phyloP scores from a whole-genome alignment of 2,797 vertebrate species.

The Myripristis jacobus region DNA sequence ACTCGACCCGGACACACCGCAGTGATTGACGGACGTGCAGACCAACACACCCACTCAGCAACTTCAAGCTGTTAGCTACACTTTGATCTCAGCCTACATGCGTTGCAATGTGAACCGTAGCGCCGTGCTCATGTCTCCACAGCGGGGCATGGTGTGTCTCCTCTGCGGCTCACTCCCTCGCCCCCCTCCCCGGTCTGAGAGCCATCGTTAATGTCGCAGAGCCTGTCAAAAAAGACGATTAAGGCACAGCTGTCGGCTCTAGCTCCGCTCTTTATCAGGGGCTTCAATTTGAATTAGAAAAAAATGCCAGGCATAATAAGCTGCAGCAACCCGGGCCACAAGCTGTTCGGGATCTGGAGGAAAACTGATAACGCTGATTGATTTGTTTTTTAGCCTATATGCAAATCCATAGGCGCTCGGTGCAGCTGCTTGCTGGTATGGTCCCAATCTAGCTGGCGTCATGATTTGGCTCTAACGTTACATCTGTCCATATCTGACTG shows the following conservation, averaged over 20 bases:
- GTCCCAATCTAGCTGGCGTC: neutral
- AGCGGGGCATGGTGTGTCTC: neutral
- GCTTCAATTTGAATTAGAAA: neutral
- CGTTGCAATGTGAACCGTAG: neutral
- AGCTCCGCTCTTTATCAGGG: neutral
- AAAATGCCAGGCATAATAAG: neutral
- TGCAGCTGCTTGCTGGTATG: too few species aligned
- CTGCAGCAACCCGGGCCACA: too few species aligned
- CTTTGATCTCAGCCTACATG: neutral
- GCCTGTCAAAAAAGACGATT: conserved; percentile 7
- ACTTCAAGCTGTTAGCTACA: neutral
- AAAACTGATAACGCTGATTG: too few species aligned
- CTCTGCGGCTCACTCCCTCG: too few species aligned
- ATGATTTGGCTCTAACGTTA: neutral
- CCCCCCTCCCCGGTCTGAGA: neutral
- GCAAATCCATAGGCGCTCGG: too few species aligned
- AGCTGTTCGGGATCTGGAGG: too few species aligned
- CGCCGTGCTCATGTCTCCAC: neutral
- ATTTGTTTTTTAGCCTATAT: too few species aligned
- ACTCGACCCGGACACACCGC: conserved; percentile 17
- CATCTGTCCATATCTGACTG: too few species aligned
- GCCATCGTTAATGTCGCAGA: conserved; percentile 31
- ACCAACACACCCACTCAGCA: too few species aligned
- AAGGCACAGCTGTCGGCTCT: conserved; percentile 6
- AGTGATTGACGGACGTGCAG: neutral